Conservation (phyloP, 2,888 invertebrate species). For the Netelia melanura region DNA sequence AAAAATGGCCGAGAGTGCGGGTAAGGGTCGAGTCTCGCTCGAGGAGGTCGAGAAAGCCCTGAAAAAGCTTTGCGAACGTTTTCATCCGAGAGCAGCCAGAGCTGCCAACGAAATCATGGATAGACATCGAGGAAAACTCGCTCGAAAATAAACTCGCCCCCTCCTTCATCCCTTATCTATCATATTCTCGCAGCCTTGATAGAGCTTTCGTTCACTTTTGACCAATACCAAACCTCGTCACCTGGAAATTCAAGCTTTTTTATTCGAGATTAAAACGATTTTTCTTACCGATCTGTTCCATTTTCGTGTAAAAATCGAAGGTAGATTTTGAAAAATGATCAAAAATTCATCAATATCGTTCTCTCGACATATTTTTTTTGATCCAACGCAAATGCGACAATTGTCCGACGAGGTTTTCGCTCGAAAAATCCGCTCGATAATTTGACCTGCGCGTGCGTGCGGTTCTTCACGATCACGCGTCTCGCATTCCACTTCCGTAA, state of each 20-base stretch:
- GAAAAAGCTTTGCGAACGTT: conserved; percentile 79
- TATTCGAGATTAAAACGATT: too few relatives aligned
- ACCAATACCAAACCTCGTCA: too few relatives aligned
- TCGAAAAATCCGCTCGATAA: conserved; percentile 36
- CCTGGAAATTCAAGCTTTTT: too few relatives aligned
- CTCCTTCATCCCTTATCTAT: background rate
- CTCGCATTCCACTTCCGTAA: conserved; percentile 18
- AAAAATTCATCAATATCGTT: background rate
- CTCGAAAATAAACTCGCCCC: conserved; percentile 55
- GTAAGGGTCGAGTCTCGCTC: conserved; percentile 78
- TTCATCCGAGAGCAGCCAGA: conserved; percentile 68
- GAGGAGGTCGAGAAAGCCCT: conserved; percentile 81
- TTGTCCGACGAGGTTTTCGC: conserved; percentile 27
- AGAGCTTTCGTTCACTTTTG: background rate
- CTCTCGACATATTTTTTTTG: background rate
- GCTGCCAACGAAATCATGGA: conserved; percentile 66
- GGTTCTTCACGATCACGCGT: conserved; percentile 11
- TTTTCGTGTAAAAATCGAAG: too few relatives aligned
- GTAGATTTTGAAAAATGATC: too few relatives aligned
- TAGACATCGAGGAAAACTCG: conserved; percentile 54
- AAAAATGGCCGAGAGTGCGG: conserved; percentile 78
- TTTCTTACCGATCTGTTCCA: too few relatives aligned
- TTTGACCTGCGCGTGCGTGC: conserved; percentile 38
- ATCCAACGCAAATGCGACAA: background rate
- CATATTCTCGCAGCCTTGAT: background rate